Evolutionary conservation across 2,797 vertebrate species (phyloP).

Genomic region (Paratrypauchen microcephalus): DNA sequence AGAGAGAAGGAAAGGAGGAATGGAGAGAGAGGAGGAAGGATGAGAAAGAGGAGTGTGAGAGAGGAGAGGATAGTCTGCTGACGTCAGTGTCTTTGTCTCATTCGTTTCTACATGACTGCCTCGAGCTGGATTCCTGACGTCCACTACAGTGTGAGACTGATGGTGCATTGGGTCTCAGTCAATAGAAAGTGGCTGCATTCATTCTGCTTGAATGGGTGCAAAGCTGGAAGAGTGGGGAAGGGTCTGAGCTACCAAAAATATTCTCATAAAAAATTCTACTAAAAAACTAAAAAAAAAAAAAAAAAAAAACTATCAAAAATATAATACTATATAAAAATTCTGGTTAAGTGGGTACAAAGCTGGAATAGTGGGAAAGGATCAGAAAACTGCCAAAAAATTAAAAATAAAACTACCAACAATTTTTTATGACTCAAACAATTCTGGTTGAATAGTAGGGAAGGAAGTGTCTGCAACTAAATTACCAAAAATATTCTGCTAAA

Average conservation of each 20-base stretch:
- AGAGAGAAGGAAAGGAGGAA: too few relatives aligned
- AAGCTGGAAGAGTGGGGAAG: neutral
- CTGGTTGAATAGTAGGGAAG: too few relatives aligned
- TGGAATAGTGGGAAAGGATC: neutral
- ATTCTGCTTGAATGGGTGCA: neutral
- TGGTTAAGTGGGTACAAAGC: neutral
- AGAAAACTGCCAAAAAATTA: neutral
- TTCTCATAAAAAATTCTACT: neutral
- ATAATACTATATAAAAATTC: too few relatives aligned
- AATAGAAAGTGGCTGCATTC: neutral
- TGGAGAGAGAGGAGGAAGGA: slow-evolving; percentile 2
- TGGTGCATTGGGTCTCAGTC: neutral
- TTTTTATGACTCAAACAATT: too few relatives aligned
- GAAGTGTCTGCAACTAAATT: too few relatives aligned
- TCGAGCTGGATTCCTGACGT: neutral
- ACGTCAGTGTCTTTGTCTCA: slow-evolving; percentile 22
- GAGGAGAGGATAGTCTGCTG: slow-evolving; percentile 17
- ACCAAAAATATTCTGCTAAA: too few relatives aligned
- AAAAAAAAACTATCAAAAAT: too few relatives aligned
- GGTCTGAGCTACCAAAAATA: neutral
- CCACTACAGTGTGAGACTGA: neutral
- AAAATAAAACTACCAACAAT: too few relatives aligned
- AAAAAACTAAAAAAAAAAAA: too few relatives aligned
- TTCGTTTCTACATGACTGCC: slow-evolving; percentile 2
- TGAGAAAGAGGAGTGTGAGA: neutral